These are phyloP conservation scores for Eclectus roratus DNA, from an alignment of 2,113 vertebrate genomes.

Conservation along the genomic window DNA sequence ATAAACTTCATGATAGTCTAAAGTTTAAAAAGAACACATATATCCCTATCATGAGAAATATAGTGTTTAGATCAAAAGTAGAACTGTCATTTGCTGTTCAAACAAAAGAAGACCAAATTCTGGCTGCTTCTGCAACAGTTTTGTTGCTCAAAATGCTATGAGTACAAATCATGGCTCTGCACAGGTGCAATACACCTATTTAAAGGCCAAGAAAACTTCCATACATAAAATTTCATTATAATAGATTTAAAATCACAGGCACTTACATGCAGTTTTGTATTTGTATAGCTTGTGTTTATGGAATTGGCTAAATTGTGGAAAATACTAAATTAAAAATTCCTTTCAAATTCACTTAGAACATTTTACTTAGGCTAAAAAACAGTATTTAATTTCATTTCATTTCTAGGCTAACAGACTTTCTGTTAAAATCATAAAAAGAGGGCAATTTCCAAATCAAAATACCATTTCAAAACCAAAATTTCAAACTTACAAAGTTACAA, in stretches of 20 bases:
- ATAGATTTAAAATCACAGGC: neutral
- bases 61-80: neutral
- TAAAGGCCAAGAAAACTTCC: neutral
- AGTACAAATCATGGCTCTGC: neutral
- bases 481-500: neutral
- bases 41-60: neutral
- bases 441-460: neutral
- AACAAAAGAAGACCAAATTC: neutral
- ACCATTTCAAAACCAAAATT: neutral
- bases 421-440: neutral
- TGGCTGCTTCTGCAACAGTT: neutral
- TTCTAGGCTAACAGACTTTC: neutral
- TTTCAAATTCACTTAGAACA: neutral
- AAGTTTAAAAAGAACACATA: neutral
- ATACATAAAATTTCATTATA: neutral
- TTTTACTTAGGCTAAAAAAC: neutral
- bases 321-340: neutral
- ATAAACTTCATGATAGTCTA: neutral
- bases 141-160: neutral
- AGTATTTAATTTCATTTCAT: neutral
- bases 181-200: neutral
- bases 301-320: neutral
- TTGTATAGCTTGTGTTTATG: neutral
- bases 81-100: neutral
- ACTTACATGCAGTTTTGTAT: neutral